Conservation (phyloP, 2,113 vertebrate genomes). For the Bagarius yarrelli region DNA sequence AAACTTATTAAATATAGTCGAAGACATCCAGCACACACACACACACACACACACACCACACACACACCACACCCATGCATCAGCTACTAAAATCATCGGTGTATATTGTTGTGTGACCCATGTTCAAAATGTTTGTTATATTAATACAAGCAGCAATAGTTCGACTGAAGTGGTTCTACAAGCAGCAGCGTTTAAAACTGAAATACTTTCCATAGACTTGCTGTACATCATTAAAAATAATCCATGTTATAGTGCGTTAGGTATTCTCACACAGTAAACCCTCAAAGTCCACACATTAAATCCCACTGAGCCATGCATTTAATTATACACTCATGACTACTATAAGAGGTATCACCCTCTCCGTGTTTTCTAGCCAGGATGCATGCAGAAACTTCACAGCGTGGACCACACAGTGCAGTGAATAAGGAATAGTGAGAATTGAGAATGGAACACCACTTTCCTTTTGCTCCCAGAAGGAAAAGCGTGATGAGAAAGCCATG, state of each 20-base stretch:
- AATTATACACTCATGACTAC: neutral
- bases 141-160: slow-evolving; percentile 31
- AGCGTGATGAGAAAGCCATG: slow-evolving; percentile 97
- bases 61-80: slow-evolving; percentile 35
- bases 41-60: neutral
- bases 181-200: slow-evolving; percentile 35
- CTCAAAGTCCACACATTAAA: slow-evolving; percentile 22
- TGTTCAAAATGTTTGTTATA: neutral
- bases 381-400: slow-evolving; percentile 31
- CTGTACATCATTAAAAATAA: neutral
- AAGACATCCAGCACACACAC: too few species aligned
- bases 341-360: neutral
- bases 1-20: slow-evolving; percentile 5
- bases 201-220: slow-evolving; percentile 8
- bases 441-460: slow-evolving; percentile 80
- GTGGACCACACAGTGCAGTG: slow-evolving; percentile 51
- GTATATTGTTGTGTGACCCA: neutral
- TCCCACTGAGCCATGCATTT: neutral
- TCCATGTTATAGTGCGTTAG: slow-evolving; percentile 8
- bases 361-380: slow-evolving; percentile 12
- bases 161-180: slow-evolving; percentile 19
- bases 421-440: slow-evolving; percentile 37
- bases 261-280: slow-evolving; percentile 20
- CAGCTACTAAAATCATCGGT: neutral
- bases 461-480: slow-evolving; percentile 99